Evolutionary conservation across 2,797 vertebrate genomes (phyloP).

Genomic region (Hoplostethus atlanticus): DNA sequence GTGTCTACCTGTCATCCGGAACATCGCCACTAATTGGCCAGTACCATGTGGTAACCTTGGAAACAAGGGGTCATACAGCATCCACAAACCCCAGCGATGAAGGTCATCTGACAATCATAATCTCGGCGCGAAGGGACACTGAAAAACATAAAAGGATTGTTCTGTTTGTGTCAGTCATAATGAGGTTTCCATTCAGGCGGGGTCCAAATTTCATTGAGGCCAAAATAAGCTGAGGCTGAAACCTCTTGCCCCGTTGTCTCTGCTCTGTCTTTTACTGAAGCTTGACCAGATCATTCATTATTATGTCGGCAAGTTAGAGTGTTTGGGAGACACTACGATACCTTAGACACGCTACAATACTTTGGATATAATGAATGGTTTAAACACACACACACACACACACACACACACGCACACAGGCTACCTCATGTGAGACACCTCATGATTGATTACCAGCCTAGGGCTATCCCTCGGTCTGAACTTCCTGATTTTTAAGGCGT

Average conservation of each 20-base stretch:
- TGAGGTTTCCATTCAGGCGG: constrained; percentile 28
- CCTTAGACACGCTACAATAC: constrained; percentile 14
- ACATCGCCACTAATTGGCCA: constrained; percentile 59
- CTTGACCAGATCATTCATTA: no score
- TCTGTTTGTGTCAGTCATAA: constrained; percentile 42
- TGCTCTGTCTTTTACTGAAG: neutral
- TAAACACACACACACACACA: constrained; percentile 1
- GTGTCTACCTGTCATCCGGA: constrained; percentile 55
- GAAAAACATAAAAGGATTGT: constrained; percentile 46
- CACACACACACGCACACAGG: constrained; percentile 39
- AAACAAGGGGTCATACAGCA: constrained; percentile 12
- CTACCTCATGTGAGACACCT: constrained; percentile 59
- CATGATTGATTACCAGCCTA: constrained; percentile 79
- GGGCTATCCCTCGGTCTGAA: constrained; percentile 66
- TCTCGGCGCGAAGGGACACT: constrained; percentile 34
- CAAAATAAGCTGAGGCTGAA: neutral
- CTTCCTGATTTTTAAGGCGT: constrained; percentile 75
- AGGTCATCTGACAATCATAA: constrained; percentile 25
- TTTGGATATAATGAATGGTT: constrained; percentile 46
- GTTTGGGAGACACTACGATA: neutral
- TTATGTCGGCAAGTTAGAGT: neutral
- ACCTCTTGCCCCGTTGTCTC: constrained; percentile 1
- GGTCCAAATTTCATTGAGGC: constrained; percentile 19
- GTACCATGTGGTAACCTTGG: constrained; percentile 30
- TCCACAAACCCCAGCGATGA: constrained; percentile 25